Base-by-base conservation (phyloP, 2,113 vertebrate species). In the Platichthys stellatus region DNA sequence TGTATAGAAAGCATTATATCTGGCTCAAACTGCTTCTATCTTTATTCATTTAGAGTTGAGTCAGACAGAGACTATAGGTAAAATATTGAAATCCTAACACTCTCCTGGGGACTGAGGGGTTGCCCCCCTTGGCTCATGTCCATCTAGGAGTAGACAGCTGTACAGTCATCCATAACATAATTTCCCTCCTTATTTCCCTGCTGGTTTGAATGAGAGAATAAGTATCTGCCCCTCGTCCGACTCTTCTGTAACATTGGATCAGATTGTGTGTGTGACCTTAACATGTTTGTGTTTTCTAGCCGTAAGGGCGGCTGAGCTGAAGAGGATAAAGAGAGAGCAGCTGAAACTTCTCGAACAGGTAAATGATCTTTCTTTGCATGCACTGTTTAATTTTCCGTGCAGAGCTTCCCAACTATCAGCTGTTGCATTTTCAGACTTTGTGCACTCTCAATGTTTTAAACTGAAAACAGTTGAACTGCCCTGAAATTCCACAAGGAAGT, bases 291-390 rank as follows among this genome's bases (percentile, higher is more conserved):
- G 51, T 65, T 82, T 81, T 88, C 79, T 87, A 99, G 97, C 98
- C 84, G 95, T 97, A 91, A 95, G 97, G 94, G 97, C 95, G 82
- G 98, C 97, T 60, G 97, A 98, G 88, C 97, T 97, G 85, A 97
- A 96, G 54, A 89, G 96, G 80, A 97, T 97, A 70, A 97, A 97
- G 89, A 98, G 97, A 87, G 98, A 99, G 66, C 97, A 99, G 85
- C 94, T 98, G 79, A 99, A 98, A 93, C 95, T 99, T 90, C 91
- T 97, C 86, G 99, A 98, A 83, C 98, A 99, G 80, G 97, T 98
- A 96, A 69, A 69, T 74, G 58, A 76, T 70, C 7, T 58, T 60
- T 49, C 28, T 28, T 28, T 28, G 28, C 28, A 28, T 28, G 4
- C 28, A 4, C 4, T 28, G 28, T 28, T 28, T 28, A 28, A 23